These are phyloP conservation scores for Orthosia gracilis DNA, from an alignment of 2,888 invertebrate species.

Conservation along the genomic window DNA sequence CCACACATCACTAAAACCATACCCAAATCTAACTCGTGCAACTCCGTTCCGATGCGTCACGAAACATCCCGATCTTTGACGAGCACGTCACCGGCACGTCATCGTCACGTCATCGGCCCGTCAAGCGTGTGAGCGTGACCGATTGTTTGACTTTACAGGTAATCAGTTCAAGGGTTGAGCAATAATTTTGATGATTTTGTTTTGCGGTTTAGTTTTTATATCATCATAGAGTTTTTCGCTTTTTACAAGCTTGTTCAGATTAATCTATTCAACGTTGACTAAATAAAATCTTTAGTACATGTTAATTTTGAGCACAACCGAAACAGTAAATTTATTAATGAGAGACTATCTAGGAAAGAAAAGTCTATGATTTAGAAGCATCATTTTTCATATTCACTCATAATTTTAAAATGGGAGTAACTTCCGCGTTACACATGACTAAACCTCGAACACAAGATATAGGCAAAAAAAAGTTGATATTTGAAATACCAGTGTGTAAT, in stretches of 20 bases:
- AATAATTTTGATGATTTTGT: constrained; percentile 36
- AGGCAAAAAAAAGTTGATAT: not conserved
- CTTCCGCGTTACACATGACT: not conserved
- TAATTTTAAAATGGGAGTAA: not conserved
- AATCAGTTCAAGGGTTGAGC: constrained; percentile 55
- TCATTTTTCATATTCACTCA: too few species aligned
- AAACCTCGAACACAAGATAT: not conserved
- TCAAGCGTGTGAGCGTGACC: constrained; percentile 60
- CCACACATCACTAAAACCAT: not conserved
- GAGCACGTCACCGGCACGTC: constrained; percentile 47
- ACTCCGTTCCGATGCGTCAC: constrained; percentile 57
- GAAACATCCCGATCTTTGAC: constrained; percentile 56
- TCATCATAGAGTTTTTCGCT: not conserved
- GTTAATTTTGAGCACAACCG: not conserved
- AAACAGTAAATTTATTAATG: too few species aligned
- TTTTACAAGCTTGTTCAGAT: not conserved
- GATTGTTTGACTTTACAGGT: constrained; percentile 47
- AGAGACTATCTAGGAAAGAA: not conserved
- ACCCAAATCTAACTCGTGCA: constrained; percentile 48
- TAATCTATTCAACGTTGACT: not conserved
- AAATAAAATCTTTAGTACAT: not conserved
- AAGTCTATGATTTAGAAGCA: not conserved
- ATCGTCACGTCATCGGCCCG: constrained; percentile 45
- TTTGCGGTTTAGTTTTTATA: not conserved
- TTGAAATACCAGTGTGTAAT: not conserved